Evolutionary conservation across 2,113 vertebrate species (phyloP), one percentile per base, ranked within the genome.

Genomic region (Microtus oregoni): DNA sequence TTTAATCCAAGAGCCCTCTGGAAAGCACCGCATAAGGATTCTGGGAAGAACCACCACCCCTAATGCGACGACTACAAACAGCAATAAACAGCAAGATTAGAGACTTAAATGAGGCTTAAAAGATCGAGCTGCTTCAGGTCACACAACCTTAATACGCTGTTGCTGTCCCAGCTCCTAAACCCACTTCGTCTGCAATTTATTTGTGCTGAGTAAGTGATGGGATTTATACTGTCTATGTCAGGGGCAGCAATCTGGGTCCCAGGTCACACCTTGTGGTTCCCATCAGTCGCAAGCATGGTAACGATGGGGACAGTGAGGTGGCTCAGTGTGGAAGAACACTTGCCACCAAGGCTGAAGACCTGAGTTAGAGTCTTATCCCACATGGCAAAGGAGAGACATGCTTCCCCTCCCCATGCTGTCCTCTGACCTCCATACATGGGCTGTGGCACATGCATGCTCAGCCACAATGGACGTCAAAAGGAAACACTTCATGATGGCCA

Each of bases 41-140:
- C 3, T 5, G 68, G 65, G 52, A 7, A 17, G 41, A 24, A 26
- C 15, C 0, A 65, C 26, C 44, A 22, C 10, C 41, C 2, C 4
- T 68, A 8, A 55, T 81, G 65, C 17, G 35, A 78, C 75, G 58
- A 32, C 32, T 14, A 52, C 41, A 72, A 47, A 11, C 11, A 52
- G 90, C 70, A 35, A 86, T 76, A n/a, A 90, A 67, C 7, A 19
- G 90, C 72, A 38, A 55, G 52, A 41, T 93, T 14, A 63, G 38
- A 2, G 38, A 61, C 38, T 61, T 73, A 28, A 68, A 78, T 15
- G 65, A 92, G 50, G 72, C 85, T 94, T 52, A 19, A 24, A 78
- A 85, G 68, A 78, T 86, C 28, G 90, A 96, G 47, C 68, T 65
- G 38, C 72, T 73, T 79, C 93, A 38, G 83, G 47, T 47, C 47